phyloP scores from a whole-genome alignment of 2,113 vertebrate species.

The Eleginops maclovinus region DNA sequence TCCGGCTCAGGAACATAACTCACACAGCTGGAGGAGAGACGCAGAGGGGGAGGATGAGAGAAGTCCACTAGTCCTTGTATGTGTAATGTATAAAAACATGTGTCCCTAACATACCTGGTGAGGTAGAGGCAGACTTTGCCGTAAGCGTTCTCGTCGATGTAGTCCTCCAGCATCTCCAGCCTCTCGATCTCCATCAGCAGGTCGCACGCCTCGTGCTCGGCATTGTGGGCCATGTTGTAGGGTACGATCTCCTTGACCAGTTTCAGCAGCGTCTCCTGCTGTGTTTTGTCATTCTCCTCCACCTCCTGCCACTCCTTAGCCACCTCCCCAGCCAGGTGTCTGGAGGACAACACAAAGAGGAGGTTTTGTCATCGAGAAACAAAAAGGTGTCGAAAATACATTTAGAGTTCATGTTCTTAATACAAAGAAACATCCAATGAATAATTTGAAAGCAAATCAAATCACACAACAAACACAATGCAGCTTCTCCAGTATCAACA shows the following conservation, averaged over 20 bases:
- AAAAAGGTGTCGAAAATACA: too few species aligned
- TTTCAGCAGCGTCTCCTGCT: constrained; percentile 92
- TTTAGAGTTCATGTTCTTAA: neutral
- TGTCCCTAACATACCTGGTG: constrained; percentile 85
- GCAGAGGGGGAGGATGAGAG: too few species aligned
- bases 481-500: neutral
- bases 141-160: constrained; percentile 97
- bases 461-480: neutral
- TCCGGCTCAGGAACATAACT: constrained; percentile 98
- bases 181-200: constrained; percentile 98
- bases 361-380: neutral
- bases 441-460: neutral
- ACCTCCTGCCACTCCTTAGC: constrained; percentile 99
- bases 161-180: constrained; percentile 95
- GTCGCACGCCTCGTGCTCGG: constrained; percentile 97
- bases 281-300: constrained; percentile 93
- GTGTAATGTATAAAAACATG: neutral
- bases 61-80: too few species aligned
- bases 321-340: constrained; percentile 96
- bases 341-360: constrained; percentile 52
- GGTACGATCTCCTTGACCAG: constrained; percentile 97
- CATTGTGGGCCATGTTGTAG: constrained; percentile 99
- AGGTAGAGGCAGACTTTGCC: constrained; percentile 98
- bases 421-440: neutral
- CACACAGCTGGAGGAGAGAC: constrained; percentile 87